A percentile compares a stretch with the other conserved stretches of the same genome.
These are phyloP conservation scores for Zelleria hepariella DNA, from an alignment of 2,888 invertebrate species.

Conservation along the genomic window DNA sequence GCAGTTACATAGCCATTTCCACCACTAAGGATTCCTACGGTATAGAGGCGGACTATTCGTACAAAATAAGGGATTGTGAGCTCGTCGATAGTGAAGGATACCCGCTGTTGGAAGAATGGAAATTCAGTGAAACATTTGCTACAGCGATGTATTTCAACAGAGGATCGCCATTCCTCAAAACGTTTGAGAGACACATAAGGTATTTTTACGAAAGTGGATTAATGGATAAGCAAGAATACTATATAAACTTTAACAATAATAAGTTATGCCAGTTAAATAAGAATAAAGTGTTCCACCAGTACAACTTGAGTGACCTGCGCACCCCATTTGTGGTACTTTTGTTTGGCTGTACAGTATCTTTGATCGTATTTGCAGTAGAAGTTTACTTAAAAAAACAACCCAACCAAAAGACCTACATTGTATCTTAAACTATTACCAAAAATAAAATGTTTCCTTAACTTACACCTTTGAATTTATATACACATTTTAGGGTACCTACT, in stretches of 20 bases:
- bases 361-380: neutral
- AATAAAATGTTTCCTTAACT: too few species aligned
- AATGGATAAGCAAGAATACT: neutral
- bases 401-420: too few species aligned
- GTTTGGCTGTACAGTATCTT: neutral
- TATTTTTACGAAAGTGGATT: neutral
- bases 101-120: neutral
- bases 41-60: neutral
- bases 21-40: neutral
- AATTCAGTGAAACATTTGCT: neutral
- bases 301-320: neutral
- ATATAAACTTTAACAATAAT: neutral
- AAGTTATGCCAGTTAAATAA: neutral
- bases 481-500: too few species aligned
- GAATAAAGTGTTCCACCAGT: neutral
- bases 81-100: constrained; percentile 1
- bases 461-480: too few species aligned
- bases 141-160: neutral
- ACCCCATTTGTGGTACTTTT: neutral
- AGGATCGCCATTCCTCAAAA: constrained; percentile 10
- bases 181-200: constrained; percentile 3
- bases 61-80: neutral
- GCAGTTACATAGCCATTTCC: neutral
- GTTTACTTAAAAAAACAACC: neutral
- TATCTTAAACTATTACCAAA: neutral